Conservation (phyloP, 2,888 invertebrate genomes). For the Cheilosia vernalis region DNA sequence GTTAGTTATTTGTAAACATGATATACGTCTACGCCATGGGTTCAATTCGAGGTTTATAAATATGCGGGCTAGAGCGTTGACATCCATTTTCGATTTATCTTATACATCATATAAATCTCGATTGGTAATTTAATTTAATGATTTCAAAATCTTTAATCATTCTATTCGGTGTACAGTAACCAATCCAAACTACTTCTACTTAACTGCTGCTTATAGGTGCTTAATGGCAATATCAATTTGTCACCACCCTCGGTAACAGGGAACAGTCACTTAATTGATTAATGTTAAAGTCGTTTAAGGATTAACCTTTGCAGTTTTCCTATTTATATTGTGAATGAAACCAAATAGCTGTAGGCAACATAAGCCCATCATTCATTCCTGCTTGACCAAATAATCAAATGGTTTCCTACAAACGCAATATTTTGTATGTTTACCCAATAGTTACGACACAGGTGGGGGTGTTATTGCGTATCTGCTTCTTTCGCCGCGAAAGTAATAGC, state of each 20-base stretch:
- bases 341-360: conserved; percentile 1
- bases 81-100: too few relatives aligned
- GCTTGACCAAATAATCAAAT: conserved; percentile 4
- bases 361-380: neutral
- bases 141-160: too few relatives aligned
- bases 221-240: neutral
- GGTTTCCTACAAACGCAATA: conserved; percentile 7
- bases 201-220: neutral
- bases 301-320: conserved; percentile 25
- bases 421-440: conserved; percentile 33
- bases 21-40: too few relatives aligned
- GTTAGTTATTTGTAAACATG: too few relatives aligned
- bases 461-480: conserved; percentile 15
- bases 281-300: conserved; percentile 37
- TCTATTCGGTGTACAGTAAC: too few relatives aligned
- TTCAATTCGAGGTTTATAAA: too few relatives aligned
- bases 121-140: too few relatives aligned
- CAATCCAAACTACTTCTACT: neutral
- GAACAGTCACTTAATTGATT: conserved; percentile 39
- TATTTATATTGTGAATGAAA: neutral
- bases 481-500: conserved; percentile 13
- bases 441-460: neutral
- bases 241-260: neutral
- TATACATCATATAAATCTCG: too few relatives aligned
- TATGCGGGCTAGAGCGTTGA: too few relatives aligned